Conservation (phyloP, 2,888 invertebrate species). For the Dolichomitus sp. region DNA sequence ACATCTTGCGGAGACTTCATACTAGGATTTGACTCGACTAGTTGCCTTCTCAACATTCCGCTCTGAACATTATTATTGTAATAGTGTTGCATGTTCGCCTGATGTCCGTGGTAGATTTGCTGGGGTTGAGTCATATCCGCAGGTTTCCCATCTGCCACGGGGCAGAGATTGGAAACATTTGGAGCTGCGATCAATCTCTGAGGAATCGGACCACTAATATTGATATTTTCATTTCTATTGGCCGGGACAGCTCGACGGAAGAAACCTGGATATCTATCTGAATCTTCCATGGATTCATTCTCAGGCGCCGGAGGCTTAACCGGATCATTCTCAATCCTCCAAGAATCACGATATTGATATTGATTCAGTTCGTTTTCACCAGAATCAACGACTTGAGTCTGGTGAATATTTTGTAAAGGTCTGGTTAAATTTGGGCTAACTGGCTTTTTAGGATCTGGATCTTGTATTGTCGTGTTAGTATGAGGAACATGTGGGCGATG, state of each 20-base stretch:
- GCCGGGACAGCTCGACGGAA: background rate
- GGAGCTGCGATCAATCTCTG: background rate
- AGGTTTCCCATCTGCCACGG: background rate
- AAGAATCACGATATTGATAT: constrained; percentile 17
- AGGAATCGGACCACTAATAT: background rate
- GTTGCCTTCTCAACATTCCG: constrained; percentile 8
- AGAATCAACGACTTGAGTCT: constrained; percentile 3
- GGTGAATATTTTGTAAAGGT: background rate
- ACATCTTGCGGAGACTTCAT: constrained; percentile 75
- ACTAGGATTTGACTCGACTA: constrained; percentile 32
- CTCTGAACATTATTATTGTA: constrained; percentile 39
- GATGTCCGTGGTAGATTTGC: constrained; percentile 12
- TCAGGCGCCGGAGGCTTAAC: background rate
- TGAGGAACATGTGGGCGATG: constrained; percentile 69
- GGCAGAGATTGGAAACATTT: constrained; percentile 11
- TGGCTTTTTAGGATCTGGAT: constrained; percentile 34
- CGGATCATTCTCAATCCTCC: constrained; percentile 35
- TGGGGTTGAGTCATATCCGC: background rate
- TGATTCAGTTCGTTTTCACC: background rate
- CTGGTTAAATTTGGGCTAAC: background rate
- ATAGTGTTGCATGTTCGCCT: constrained; percentile 25
- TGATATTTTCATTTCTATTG: background rate
- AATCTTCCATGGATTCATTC: background rate
- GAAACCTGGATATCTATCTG: background rate
- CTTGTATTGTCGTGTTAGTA: background rate